Evolutionary conservation across 2,888 invertebrate genomes (phyloP).

Genomic region (Papilio demoleus): DNA sequence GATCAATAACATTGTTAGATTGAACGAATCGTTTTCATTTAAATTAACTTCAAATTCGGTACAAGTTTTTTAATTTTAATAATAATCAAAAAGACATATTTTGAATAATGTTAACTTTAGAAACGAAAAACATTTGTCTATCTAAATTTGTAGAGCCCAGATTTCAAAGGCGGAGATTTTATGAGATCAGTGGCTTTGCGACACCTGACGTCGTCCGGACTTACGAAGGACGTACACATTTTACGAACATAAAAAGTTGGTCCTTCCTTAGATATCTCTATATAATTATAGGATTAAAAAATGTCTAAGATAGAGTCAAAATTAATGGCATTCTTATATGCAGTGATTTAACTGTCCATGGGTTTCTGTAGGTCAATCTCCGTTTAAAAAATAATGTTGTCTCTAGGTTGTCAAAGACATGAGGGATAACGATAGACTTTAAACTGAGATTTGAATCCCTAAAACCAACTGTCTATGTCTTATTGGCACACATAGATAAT

Average conservation of each 20-base stretch:
- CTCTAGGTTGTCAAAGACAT: too few relatives aligned
- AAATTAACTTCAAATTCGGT: not conserved
- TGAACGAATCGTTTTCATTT: too few relatives aligned
- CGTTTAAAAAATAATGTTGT: too few relatives aligned
- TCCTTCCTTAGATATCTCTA: not conserved
- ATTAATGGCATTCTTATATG: too few relatives aligned
- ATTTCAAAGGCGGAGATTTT: constrained; percentile 17
- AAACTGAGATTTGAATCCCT: too few relatives aligned
- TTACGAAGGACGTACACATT: constrained; percentile 1
- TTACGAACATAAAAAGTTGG: constrained; percentile 12
- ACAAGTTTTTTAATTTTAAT: not conserved
- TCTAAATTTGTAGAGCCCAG: not conserved
- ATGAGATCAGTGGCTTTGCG: constrained; percentile 25
- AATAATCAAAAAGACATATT: not conserved
- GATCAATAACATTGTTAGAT: not conserved
- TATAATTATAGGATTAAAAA: too few relatives aligned
- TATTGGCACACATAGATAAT: too few relatives aligned
- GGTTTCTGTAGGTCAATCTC: too few relatives aligned
- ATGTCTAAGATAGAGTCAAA: too few relatives aligned
- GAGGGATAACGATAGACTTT: too few relatives aligned
- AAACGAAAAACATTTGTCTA: not conserved
- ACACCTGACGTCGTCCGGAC: constrained; percentile 17
- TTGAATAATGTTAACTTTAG: not conserved
- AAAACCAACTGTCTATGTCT: too few relatives aligned
- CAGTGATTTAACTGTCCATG: too few relatives aligned